These are phyloP conservation scores for Platyscapa corneri DNA, from an alignment of 1,140 invertebrate species.

Conservation along the genomic window DNA sequence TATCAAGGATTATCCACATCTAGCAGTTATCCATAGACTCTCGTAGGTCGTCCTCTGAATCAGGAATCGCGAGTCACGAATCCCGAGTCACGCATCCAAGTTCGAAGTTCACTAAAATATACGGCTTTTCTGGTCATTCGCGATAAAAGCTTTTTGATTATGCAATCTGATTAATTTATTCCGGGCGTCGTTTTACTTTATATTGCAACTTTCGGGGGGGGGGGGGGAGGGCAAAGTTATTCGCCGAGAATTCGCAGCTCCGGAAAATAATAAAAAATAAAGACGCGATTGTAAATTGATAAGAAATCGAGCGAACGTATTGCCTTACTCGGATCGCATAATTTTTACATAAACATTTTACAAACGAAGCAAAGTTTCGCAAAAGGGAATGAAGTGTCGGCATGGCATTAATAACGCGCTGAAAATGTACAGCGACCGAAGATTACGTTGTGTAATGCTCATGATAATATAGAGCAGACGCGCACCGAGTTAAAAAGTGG, in stretches of 20 bases:
- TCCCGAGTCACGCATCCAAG: no score
- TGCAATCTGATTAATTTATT: not conserved
- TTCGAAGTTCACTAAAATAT: not conserved
- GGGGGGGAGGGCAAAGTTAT: not conserved
- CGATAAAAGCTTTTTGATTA: not conserved
- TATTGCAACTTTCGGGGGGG: no score
- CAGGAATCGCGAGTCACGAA: no score
- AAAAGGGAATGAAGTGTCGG: not conserved
- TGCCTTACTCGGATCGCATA: not conserved
- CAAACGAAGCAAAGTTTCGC: not conserved
- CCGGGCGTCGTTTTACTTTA: not conserved
- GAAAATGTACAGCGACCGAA: not conserved
- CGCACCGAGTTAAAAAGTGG: conserved; percentile 3
- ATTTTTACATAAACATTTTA: not conserved
- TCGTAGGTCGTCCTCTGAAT: no score
- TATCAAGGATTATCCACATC: not conserved
- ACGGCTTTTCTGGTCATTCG: not conserved
- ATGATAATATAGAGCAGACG: conserved; percentile 21
- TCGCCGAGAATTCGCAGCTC: not conserved
- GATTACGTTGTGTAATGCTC: conserved; percentile 38
- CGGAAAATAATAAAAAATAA: not conserved
- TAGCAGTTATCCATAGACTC: no score
- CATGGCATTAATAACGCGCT: no score
- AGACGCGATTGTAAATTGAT: not conserved
- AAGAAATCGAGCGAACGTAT: not conserved